A percentile compares a stretch with the other conserved stretches of the same genome.
Conservation (phyloP, 2,888 invertebrate genomes). For the Laspeyria flexula region DNA sequence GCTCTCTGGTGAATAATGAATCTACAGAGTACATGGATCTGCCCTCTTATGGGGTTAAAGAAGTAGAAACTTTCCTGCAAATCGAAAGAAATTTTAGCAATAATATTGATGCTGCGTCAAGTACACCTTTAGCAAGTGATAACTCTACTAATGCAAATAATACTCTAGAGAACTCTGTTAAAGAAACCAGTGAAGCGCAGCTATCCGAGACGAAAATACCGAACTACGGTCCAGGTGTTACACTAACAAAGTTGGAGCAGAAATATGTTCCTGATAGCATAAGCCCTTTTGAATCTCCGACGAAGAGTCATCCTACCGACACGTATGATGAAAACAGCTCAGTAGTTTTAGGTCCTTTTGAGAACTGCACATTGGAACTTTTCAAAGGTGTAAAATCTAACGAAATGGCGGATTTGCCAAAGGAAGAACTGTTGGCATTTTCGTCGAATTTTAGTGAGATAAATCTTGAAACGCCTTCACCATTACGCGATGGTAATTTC, state of each 20-base stretch:
- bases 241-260: slow-evolving; percentile 64
- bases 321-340: slow-evolving; percentile 81
- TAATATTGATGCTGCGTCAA: slow-evolving; percentile 55
- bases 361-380: slow-evolving; percentile 82
- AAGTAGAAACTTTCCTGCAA: slow-evolving; percentile 65
- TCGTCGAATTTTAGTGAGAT: slow-evolving; percentile 85
- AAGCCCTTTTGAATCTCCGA: slow-evolving; percentile 79
- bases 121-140: slow-evolving; percentile 73
- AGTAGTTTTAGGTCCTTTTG: slow-evolving; percentile 86
- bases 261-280: slow-evolving; percentile 64
- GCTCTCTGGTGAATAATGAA: slow-evolving; percentile 59
- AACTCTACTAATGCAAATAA: slow-evolving; percentile 53
- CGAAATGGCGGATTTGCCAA: slow-evolving; percentile 72
- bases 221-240: slow-evolving; percentile 53
- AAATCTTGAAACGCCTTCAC: slow-evolving; percentile 79
- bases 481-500: slow-evolving; percentile 76
- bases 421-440: slow-evolving; percentile 81
- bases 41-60: slow-evolving; percentile 63
- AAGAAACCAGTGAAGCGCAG: slow-evolving; percentile 44
- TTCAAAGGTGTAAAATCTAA: slow-evolving; percentile 80
- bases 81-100: slow-evolving; percentile 62
- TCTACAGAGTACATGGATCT: slow-evolving; percentile 78
- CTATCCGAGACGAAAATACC: slow-evolving; percentile 58
- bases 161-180: slow-evolving; percentile 51
- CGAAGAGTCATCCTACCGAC: slow-evolving; percentile 77